Evolutionary conservation across 2,888 invertebrate species (phyloP).

Genomic region (Thumatha senex): DNA sequence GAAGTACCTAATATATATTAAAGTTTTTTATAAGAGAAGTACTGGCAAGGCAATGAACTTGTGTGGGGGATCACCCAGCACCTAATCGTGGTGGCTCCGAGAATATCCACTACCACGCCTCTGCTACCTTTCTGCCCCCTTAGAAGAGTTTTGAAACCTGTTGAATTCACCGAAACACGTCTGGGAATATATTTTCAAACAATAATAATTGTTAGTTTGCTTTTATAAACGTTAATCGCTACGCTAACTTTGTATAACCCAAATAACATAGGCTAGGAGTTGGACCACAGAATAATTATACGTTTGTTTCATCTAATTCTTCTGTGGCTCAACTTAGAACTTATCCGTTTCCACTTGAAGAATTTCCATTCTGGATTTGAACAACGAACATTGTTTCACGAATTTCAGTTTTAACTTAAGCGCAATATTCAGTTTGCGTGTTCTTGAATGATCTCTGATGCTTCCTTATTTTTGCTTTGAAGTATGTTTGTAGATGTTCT

Average conservation of each 20-base stretch:
- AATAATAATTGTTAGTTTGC: neutral
- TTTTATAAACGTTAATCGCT: conserved; percentile 11
- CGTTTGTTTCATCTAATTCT: too few species aligned
- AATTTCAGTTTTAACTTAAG: conserved; percentile 17
- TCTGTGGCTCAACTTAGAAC: conserved; percentile 28
- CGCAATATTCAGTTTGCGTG: conserved; percentile 9
- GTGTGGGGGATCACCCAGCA: too few species aligned
- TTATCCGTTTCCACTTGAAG: conserved; percentile 41
- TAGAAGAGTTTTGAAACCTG: too few species aligned
- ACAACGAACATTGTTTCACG: conserved; percentile 27
- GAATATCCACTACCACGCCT: too few species aligned
- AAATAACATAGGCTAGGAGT: conserved; percentile 23
- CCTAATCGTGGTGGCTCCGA: too few species aligned
- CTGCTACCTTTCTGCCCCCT: too few species aligned
- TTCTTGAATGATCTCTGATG: conserved; percentile 9
- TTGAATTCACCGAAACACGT: too few species aligned
- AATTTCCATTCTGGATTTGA: conserved; percentile 21
- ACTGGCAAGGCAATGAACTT: too few species aligned
- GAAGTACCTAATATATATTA: too few species aligned
- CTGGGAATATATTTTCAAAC: too few species aligned
- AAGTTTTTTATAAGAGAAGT: too few species aligned
- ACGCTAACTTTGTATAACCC: conserved; percentile 4
- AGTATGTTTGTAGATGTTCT: conserved; percentile 1
- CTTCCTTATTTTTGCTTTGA: conserved; percentile 10
- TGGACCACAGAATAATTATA: conserved; percentile 11